phyloP scores from a whole-genome alignment of 2,888 invertebrate genomes.

The Philereme transversata region DNA sequence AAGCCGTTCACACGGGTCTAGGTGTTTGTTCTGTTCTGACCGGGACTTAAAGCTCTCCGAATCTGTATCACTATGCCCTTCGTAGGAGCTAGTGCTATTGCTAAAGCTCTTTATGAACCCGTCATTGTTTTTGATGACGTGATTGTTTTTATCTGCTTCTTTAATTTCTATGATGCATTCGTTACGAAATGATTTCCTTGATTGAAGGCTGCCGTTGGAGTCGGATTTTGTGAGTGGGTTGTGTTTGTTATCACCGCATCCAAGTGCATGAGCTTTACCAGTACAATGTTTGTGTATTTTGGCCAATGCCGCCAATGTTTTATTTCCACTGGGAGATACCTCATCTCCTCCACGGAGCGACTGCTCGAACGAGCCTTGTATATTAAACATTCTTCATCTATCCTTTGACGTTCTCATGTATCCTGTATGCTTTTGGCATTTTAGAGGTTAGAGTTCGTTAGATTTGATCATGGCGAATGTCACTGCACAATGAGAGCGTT shows the following conservation, averaged over 20 bases:
- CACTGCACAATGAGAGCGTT: conserved; percentile 68
- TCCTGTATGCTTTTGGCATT: conserved; percentile 60
- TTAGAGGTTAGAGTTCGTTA: conserved; percentile 63
- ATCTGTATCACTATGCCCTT: conserved; percentile 87
- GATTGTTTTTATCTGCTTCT: conserved; percentile 63
- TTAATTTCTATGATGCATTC: conserved; percentile 77
- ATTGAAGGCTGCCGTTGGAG: conserved; percentile 74
- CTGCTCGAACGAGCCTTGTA: conserved; percentile 84
- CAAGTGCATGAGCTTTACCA: conserved; percentile 90
- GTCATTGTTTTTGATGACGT: conserved; percentile 54
- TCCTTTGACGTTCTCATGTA: conserved; percentile 56
- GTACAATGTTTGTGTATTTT: conserved; percentile 89
- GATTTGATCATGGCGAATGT: conserved; percentile 65
- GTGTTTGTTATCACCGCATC: conserved; percentile 83
- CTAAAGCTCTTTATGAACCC: conserved; percentile 79
- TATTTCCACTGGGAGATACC: conserved; percentile 73
- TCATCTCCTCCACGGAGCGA: conserved; percentile 83
- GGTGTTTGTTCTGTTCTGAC: conserved; percentile 58
- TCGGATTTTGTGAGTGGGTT: conserved; percentile 75
- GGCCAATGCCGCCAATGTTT: conserved; percentile 79
- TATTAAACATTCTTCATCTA: conserved; percentile 77
- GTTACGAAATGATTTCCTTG: conserved; percentile 69
- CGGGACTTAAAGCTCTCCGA: conserved; percentile 80
- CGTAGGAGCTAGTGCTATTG: conserved; percentile 86
- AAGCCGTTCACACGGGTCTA: conserved; percentile 78